Percentiles rank a stretch among this genome's conserved stretches.
Conservation (phyloP, 2,888 invertebrate species). For the Steinernema carpocapsae region DNA sequence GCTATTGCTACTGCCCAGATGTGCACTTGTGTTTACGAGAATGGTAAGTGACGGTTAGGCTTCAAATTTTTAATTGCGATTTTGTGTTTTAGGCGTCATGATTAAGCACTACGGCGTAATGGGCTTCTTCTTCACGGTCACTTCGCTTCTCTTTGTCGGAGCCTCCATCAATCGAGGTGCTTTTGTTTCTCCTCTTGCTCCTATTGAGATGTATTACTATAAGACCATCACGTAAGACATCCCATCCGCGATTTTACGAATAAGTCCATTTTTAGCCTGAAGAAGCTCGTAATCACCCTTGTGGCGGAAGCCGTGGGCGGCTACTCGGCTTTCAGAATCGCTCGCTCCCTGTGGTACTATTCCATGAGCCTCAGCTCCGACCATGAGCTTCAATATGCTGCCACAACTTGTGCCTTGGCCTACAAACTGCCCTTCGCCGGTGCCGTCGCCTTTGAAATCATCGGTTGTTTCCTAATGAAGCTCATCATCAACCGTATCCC, state of each 20-base stretch:
- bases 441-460: constrained; percentile 52
- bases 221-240: constrained; percentile 44
- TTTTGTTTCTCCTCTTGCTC: constrained; percentile 54
- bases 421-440: constrained; percentile 54
- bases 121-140: constrained; percentile 60
- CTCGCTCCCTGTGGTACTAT: constrained; percentile 60
- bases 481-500: constrained; percentile 46
- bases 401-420: constrained; percentile 36
- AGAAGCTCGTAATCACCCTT: constrained; percentile 51
- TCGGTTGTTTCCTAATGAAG: constrained; percentile 53
- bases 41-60: constrained; percentile 47
- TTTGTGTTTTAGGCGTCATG: constrained; percentile 52
- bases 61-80: neutral
- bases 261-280: constrained; percentile 43
- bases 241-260: neutral
- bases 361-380: constrained; percentile 52
- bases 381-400: constrained; percentile 48
- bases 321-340: constrained; percentile 56
- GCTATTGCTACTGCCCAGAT: constrained; percentile 59
- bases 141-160: constrained; percentile 51
- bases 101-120: constrained; percentile 59
- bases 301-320: constrained; percentile 60
- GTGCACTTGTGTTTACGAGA: constrained; percentile 68
- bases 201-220: constrained; percentile 54
- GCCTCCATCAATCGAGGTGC: constrained; percentile 60